These are phyloP conservation scores for Nasonia longicornis DNA, from an alignment of 1,140 invertebrate genomes.

Conservation along the genomic window DNA sequence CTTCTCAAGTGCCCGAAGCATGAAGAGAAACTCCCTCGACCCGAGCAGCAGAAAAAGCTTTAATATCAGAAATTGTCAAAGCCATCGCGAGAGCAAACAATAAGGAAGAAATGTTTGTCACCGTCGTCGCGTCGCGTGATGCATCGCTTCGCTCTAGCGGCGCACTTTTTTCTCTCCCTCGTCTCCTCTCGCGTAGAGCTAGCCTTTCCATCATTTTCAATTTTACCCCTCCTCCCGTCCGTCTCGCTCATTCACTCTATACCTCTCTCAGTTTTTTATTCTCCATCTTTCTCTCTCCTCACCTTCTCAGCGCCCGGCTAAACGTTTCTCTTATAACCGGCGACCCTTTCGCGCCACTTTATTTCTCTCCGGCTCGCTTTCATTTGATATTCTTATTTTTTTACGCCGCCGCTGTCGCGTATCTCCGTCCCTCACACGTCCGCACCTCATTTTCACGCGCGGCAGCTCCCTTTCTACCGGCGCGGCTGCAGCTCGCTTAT, in stretches of 20 bases:
- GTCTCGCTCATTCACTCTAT: neutral
- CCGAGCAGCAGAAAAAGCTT: neutral
- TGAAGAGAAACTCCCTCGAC: neutral
- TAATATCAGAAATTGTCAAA: constrained; percentile 4
- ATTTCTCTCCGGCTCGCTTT: constrained; percentile 9
- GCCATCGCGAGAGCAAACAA: neutral
- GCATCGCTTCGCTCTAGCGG: constrained; percentile 1
- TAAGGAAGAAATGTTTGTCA: constrained; percentile 24
- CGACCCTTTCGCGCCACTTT: neutral
- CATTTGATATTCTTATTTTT: constrained; percentile 38
- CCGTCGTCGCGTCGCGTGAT: neutral
- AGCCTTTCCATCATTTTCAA: constrained; percentile 32
- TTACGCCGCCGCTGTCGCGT: neutral
- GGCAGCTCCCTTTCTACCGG: neutral
- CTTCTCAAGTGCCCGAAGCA: neutral
- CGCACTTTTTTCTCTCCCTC: neutral
- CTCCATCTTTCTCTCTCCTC: neutral
- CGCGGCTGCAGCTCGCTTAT: constrained; percentile 10
- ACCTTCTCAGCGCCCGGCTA: neutral
- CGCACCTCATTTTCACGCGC: constrained; percentile 15
- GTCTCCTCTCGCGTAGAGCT: neutral
- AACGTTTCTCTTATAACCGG: constrained; percentile 8
- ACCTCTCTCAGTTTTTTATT: neutral
- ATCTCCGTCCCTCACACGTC: constrained; percentile 10
- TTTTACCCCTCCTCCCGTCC: constrained; percentile 2